phyloP scores from a whole-genome alignment of 1,140 invertebrate genomes.

The Arctopsyche grandis region DNA sequence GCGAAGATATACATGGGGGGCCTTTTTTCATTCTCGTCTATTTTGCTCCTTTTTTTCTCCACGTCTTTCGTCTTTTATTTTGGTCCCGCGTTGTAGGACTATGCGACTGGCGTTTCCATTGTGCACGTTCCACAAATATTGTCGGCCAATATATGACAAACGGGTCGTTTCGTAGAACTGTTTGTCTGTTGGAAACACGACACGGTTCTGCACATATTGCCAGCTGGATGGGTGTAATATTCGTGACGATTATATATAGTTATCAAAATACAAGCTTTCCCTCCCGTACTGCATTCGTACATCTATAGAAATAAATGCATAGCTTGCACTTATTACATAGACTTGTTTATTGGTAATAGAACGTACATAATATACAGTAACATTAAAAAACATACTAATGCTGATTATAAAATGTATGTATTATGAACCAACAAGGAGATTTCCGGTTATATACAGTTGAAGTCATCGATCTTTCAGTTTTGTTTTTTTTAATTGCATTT shows the following conservation, averaged over 20 bases:
- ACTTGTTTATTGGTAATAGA: too few relatives aligned
- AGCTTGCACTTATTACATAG: too few relatives aligned
- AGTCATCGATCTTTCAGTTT: too few relatives aligned
- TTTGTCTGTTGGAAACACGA: constrained; percentile 38
- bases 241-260: background rate
- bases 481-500: too few relatives aligned
- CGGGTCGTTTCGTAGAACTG: constrained; percentile 34
- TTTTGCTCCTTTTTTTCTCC: background rate
- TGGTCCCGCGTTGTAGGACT: background rate
- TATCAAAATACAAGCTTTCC: too few relatives aligned
- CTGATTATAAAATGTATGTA: too few relatives aligned
- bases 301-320: too few relatives aligned
- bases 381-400: too few relatives aligned
- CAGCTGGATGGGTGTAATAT: constrained; percentile 30
- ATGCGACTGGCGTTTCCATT: constrained; percentile 10
- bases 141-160: constrained; percentile 50
- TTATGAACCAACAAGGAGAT: too few relatives aligned
- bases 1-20: background rate
- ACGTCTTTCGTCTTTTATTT: background rate
- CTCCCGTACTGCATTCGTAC: too few relatives aligned
- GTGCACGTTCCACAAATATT: constrained; percentile 54
- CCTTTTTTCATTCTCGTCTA: constrained; percentile 2
- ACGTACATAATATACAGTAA: too few relatives aligned
- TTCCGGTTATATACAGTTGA: too few relatives aligned
- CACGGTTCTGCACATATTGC: constrained; percentile 1